These are phyloP conservation scores for Sturnus vulgaris DNA, from an alignment of 2,113 vertebrate genomes.

Conservation along the genomic window DNA sequence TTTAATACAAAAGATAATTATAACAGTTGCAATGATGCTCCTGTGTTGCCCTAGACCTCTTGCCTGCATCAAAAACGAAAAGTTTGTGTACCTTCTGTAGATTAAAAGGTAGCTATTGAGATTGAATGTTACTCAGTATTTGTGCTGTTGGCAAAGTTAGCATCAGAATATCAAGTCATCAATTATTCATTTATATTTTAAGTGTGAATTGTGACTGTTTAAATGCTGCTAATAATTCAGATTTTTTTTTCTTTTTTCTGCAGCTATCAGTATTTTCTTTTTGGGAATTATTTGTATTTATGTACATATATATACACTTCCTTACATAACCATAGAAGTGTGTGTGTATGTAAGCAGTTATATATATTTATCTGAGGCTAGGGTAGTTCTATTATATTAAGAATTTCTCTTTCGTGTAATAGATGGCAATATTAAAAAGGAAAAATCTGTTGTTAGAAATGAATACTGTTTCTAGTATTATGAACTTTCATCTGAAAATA, in stretches of 20 bases:
- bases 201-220: not conserved
- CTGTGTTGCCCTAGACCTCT: not conserved
- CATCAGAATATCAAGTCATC: not conserved
- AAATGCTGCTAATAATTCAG: not conserved
- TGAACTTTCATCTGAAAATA: not conserved
- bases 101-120: not conserved
- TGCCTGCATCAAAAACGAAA: not conserved
- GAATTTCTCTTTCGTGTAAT: not conserved
- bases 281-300: not conserved
- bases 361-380: not conserved
- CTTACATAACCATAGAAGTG: not conserved
- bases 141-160: not conserved
- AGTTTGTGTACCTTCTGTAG: not conserved
- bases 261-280: not conserved
- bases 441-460: not conserved
- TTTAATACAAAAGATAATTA: not conserved
- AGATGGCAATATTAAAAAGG: not conserved
- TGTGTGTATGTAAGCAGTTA: not conserved
- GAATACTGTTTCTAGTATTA: not conserved
- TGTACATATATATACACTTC: not conserved
- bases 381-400: not conserved
- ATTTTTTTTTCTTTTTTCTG: not conserved
- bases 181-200: rapidly evolving
- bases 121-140: not conserved
- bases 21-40: not conserved